Percentiles rank a stretch among this genome's conserved stretches.
Conservation (phyloP, 2,888 invertebrate species). For the Caenorhabditis panamensis region DNA sequence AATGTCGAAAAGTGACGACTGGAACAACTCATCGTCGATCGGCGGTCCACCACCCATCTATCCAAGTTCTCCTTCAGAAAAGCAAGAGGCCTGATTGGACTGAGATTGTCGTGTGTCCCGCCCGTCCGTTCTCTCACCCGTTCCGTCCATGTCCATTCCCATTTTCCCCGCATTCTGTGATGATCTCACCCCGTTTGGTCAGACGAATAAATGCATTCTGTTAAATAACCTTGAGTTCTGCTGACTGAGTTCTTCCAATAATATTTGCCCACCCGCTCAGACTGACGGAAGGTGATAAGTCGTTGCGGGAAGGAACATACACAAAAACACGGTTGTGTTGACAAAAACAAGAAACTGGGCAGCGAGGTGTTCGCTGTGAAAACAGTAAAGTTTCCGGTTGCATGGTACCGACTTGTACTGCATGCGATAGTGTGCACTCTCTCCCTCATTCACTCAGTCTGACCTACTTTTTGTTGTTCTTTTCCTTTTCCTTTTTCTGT, state of each 20-base stretch:
- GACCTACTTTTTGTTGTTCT: not conserved
- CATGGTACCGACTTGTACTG: slow-evolving; percentile 11
- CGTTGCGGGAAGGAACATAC: not conserved
- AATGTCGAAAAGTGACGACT: slow-evolving; percentile 38
- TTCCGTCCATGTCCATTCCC: slow-evolving; percentile 16
- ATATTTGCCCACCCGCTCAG: slow-evolving; percentile 1
- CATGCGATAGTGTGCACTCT: slow-evolving; percentile 10
- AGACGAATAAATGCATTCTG: slow-evolving; percentile 35
- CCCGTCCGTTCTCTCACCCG: not conserved
- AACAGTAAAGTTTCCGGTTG: slow-evolving; percentile 9
- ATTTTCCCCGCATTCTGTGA: slow-evolving; percentile 16
- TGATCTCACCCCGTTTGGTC: slow-evolving; percentile 35
- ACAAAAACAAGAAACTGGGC: slow-evolving; percentile 12
- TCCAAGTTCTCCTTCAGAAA: slow-evolving; percentile 28
- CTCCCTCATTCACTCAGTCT: not conserved
- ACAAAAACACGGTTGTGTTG: not conserved
- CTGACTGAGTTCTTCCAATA: not conserved
- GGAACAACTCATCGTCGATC: slow-evolving; percentile 31
- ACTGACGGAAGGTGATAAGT: slow-evolving; percentile 4
- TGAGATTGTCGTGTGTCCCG: slow-evolving; percentile 16
- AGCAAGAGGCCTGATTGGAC: slow-evolving; percentile 52
- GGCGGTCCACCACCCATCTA: slow-evolving; percentile 40
- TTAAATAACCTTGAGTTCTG: slow-evolving; percentile 11
- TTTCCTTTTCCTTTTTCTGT: not conserved
- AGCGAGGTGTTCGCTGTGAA: not conserved